Base-by-base conservation (phyloP, 2,888 invertebrate genomes). In the Macrosoma leucophasiata region DNA sequence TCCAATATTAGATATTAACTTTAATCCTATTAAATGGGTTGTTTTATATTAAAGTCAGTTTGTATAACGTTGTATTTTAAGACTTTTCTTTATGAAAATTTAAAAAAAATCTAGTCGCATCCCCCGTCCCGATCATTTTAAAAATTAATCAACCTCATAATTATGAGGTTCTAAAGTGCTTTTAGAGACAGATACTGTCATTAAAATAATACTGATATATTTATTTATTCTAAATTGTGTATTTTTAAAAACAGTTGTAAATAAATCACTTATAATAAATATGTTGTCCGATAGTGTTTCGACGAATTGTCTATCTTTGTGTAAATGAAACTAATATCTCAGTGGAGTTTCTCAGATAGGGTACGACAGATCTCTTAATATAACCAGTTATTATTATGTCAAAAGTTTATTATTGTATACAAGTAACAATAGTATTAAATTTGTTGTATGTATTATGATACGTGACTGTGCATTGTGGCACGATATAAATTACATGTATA, bases 351-450 rank as follows among this genome's bases (percentile, higher is more conserved):
- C 68, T 62, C 53, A 52, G 57, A 62, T 73, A 77, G 70, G 56
- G 55, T 75, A 69, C 56, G 50, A 60, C 69, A 69, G 66, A 72
- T 71, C 62, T 73, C 54, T 63, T 67, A 73, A 65, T 77, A 76
- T 79, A 75, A 74, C 70, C 76, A 81, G 82, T 82, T 82, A 82
- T 75, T 63, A 76, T 74, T 75, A 75, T 75, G 71, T 78, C 72
- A 66, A 68, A 79, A 72, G 77, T 82, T 82, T 82, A 82, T 81
- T 75, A 79, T 78, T 78, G 76, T 82, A 77, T 75, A 78, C 79
- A 77, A 71, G 58, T 81, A 78, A 79, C 74, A 75, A 78, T 79
- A 79, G 75, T 63, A 67, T 70, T 66, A 71, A 68, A 74, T 63
- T 79, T 79, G 81, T 82, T 82, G 78, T 79, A 78, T 74, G 78